phyloP scores from a whole-genome alignment of 1,140 invertebrate genomes.

The Condylostylus longicornis region DNA sequence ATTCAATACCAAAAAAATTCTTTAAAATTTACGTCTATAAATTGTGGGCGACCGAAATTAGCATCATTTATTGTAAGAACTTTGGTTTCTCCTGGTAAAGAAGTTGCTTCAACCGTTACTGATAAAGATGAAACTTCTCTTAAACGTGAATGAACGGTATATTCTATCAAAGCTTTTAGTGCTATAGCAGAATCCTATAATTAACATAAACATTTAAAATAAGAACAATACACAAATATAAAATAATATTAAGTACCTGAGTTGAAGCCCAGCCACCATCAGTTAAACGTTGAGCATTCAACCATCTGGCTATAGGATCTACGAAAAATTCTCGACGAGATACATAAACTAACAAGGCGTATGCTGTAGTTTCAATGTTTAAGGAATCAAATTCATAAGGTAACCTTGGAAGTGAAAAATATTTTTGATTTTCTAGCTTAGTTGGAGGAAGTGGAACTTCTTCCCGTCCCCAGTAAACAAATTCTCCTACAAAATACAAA shows the following conservation, averaged over 20 bases:
- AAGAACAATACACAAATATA: slow-evolving; percentile 14
- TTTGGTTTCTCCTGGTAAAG: slow-evolving; percentile 49
- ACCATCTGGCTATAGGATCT: slow-evolving; percentile 81
- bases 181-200: slow-evolving; percentile 64
- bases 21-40: slow-evolving; percentile 46
- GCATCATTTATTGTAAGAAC: slow-evolving; percentile 54
- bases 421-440: slow-evolving; percentile 80
- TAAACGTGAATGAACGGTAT: slow-evolving; percentile 68
- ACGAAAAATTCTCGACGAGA: slow-evolving; percentile 62
- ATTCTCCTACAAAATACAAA: slow-evolving; percentile 48
- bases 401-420: slow-evolving; percentile 71
- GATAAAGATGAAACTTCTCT: slow-evolving; percentile 74
- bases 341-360: slow-evolving; percentile 79
- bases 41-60: slow-evolving; percentile 61
- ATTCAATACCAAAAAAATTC: too few species aligned
- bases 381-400: slow-evolving; percentile 77
- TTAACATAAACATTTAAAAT: slow-evolving; percentile 22
- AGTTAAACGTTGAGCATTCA: slow-evolving; percentile 79
- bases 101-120: slow-evolving; percentile 70
- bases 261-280: slow-evolving; percentile 91
- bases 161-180: slow-evolving; percentile 78
- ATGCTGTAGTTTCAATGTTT: slow-evolving; percentile 86
- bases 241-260: slow-evolving; percentile 39
- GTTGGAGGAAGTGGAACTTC: slow-evolving; percentile 58
- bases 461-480: slow-evolving; percentile 72